Evolutionary conservation across 1,140 invertebrate genomes (phyloP).

Genomic region (Drepana arcuata): DNA sequence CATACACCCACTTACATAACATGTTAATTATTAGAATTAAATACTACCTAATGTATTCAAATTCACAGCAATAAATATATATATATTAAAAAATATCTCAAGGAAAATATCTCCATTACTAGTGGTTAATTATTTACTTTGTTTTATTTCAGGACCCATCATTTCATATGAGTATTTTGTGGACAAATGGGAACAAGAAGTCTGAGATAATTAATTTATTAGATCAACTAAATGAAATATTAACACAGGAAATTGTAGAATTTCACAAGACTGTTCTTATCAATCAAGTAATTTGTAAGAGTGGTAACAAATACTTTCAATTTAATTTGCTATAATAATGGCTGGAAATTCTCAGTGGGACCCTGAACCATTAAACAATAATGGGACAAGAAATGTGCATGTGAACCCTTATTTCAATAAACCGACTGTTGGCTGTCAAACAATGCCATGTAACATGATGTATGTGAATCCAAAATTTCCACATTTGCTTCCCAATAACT

Average conservation of each 20-base stretch:
- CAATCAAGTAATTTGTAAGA: conserved; percentile 42
- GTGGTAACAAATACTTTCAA: conserved; percentile 52
- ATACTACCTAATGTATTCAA: no score
- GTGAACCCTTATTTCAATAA: conserved; percentile 56
- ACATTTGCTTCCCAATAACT: no score
- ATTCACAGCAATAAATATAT: no score
- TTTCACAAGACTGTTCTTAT: conserved; percentile 20
- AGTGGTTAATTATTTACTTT: no score
- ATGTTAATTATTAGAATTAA: no score
- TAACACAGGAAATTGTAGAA: conserved; percentile 24
- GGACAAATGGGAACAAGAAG: conserved; percentile 75
- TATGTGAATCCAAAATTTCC: conserved; percentile 34
- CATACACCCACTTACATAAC: no score
- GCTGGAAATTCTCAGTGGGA: no score
- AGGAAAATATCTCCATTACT: no score
- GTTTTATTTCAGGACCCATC: conserved; percentile 75
- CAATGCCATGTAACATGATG: conserved; percentile 13
- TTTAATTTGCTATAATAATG: conserved; percentile 22
- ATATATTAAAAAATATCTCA: no score
- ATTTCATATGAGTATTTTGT: conserved; percentile 80
- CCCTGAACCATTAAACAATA: no score
- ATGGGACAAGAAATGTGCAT: conserved; percentile 49
- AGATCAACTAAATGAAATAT: conserved; percentile 32
- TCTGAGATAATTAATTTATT: conserved; percentile 47
- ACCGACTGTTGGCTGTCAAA: conserved; percentile 1